Evolutionary conservation across 2,113 vertebrate genomes (phyloP).

Genomic region (Dipodomys stephensi): DNA sequence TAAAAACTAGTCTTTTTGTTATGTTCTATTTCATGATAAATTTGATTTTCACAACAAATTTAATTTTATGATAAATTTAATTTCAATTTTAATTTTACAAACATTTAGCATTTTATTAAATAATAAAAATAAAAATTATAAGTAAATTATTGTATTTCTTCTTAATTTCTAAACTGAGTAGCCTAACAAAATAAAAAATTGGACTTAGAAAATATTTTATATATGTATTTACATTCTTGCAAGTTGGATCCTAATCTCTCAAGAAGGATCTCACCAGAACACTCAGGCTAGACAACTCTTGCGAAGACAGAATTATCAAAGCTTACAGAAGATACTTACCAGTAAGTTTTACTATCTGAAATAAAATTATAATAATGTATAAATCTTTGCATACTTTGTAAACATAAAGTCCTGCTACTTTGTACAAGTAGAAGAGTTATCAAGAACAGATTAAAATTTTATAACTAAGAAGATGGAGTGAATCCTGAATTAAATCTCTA

Average conservation of each 20-base stretch:
- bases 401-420: background rate
- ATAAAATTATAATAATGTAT: background rate
- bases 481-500: background rate
- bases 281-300: background rate
- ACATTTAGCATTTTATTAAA: background rate
- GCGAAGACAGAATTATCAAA: background rate
- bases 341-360: conserved; percentile 13
- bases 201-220: background rate
- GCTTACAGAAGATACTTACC: background rate
- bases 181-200: background rate
- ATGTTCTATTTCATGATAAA: conserved; percentile 16
- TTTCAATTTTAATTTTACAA: background rate
- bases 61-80: background rate
- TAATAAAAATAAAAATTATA: background rate
- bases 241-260: background rate
- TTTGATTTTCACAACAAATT: background rate
- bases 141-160: background rate
- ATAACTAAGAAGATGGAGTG: conserved; percentile 26
- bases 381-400: conserved; percentile 11
- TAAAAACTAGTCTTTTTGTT: background rate
- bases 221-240: background rate
- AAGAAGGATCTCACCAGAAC: too few relatives aligned
- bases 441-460: background rate
- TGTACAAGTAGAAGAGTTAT: background rate
- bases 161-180: background rate